These are phyloP conservation scores for Anneissia japonica DNA, from an alignment of 35 echinoderm and acorn worm species.

Conservation along the genomic window DNA sequence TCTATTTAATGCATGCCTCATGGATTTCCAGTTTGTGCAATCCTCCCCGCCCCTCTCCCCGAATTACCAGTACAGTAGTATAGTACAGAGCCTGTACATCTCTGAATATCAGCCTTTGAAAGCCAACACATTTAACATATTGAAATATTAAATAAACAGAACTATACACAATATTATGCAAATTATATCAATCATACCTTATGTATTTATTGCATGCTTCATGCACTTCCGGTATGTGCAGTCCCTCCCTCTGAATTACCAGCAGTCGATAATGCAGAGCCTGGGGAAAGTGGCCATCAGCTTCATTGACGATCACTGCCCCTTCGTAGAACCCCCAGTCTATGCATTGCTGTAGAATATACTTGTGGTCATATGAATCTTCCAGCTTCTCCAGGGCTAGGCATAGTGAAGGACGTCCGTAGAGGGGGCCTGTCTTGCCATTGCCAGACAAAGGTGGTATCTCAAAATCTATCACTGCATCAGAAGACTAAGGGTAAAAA, in stretches of 20 bases:
- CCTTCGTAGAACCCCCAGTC: slow-evolving; percentile 30
- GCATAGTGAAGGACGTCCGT: slow-evolving; percentile 17
- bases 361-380: slow-evolving; percentile 22
- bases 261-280: slow-evolving; percentile 12
- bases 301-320: slow-evolving; percentile 28
- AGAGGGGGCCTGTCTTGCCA: not conserved
- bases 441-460: slow-evolving; percentile 1
- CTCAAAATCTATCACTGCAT: slow-evolving; percentile 4
- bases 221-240: not conserved
- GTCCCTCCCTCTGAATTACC: not conserved
- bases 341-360: slow-evolving; percentile 27
- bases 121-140: no score
- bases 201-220: not conserved
- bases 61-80: no score
- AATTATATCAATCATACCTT: no score
- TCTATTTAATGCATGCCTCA: no score
- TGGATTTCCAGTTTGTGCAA: no score
- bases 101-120: no score
- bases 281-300: slow-evolving; percentile 12
- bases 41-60: no score
- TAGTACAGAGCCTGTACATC: no score
- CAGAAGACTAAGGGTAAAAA: not conserved
- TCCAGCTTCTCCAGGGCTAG: slow-evolving; percentile 27
- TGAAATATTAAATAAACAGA: no score
- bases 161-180: no score